A percentile compares a stretch with the other conserved stretches of the same genome.
Conservation (phyloP, 2,797 vertebrate genomes). For the Neostethus bicornis region DNA sequence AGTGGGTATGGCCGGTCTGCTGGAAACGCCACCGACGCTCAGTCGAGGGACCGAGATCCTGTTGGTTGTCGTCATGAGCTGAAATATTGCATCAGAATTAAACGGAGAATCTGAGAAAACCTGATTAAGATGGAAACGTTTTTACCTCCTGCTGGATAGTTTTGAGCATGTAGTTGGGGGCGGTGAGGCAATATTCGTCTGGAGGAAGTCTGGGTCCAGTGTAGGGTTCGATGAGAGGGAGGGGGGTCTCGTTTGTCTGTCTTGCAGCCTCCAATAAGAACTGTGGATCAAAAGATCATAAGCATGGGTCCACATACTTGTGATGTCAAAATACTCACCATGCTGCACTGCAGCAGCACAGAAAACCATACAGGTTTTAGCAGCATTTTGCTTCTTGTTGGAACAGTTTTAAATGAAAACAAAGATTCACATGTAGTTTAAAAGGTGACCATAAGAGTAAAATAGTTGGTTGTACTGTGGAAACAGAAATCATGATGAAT, state of each 20-base stretch:
- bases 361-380: too few relatives aligned
- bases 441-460: too few relatives aligned
- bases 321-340: too few relatives aligned
- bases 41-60: conserved; percentile 92
- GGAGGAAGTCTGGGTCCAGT: conserved; percentile 92
- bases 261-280: conserved; percentile 92
- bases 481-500: too few relatives aligned
- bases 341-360: too few relatives aligned
- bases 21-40: conserved; percentile 89
- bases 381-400: too few relatives aligned
- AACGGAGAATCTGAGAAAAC: too few relatives aligned
- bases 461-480: too few relatives aligned
- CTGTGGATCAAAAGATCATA: conserved; percentile 70
- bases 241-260: conserved; percentile 92
- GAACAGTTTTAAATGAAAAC: too few relatives aligned
- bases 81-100: not conserved
- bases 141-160: conserved; percentile 93
- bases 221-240: conserved; percentile 93
- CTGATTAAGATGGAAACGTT: too few relatives aligned
- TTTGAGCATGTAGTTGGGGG: conserved; percentile 94
- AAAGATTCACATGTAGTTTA: too few relatives aligned
- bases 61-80: conserved; percentile 82
- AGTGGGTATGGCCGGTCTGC: conserved; percentile 89
- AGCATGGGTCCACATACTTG: too few relatives aligned
- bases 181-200: conserved; percentile 92